phyloP scores from a whole-genome alignment of 2,113 vertebrate genomes.

The Cyrtonyx montezumae region DNA sequence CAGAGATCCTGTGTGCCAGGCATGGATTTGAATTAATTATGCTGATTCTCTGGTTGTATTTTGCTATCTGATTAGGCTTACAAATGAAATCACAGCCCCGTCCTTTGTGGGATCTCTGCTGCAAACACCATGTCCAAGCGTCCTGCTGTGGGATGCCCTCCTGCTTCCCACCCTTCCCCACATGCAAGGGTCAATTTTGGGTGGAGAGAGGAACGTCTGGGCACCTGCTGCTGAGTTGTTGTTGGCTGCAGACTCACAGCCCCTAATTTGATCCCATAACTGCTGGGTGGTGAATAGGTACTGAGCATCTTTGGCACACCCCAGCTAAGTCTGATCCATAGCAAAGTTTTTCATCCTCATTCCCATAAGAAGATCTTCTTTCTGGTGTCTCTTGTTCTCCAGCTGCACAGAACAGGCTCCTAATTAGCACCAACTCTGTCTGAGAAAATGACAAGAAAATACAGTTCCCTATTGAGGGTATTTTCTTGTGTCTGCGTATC shows the following conservation, averaged over 20 bases:
- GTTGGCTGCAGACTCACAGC: background rate
- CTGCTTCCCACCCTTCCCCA: background rate
- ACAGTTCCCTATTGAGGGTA: background rate
- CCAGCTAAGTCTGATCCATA: background rate
- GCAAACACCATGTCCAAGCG: background rate
- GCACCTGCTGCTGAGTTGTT: background rate
- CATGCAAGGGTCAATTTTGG: no score
- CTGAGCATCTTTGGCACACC: background rate
- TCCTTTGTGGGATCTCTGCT: background rate
- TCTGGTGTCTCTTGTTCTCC: background rate
- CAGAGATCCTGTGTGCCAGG: background rate
- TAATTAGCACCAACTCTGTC: background rate
- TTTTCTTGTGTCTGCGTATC: background rate
- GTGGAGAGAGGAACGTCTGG: no score
- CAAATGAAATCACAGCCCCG: constrained; percentile 32
- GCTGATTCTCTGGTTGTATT: constrained; percentile 53
- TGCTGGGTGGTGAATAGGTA: background rate
- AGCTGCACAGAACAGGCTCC: background rate
- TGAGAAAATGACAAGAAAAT: background rate
- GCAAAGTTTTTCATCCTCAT: background rate
- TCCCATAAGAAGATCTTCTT: background rate
- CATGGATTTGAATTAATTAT: constrained; percentile 62
- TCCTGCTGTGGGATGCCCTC: background rate
- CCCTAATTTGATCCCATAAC: background rate
- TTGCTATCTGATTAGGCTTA: constrained; percentile 58